Conservation (phyloP, 1,140 invertebrate species). For the Nasonia longicornis region DNA sequence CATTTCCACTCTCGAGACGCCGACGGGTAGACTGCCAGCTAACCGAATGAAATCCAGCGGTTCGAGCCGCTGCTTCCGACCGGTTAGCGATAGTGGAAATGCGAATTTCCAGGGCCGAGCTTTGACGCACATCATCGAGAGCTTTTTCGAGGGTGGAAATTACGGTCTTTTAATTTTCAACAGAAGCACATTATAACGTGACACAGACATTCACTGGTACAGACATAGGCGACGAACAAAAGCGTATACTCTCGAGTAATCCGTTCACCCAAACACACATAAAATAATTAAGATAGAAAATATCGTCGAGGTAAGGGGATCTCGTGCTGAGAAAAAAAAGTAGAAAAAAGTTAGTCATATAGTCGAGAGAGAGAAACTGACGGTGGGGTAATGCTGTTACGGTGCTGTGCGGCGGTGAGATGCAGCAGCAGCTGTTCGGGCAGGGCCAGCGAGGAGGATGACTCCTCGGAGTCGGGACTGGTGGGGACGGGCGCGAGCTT, state of each 20-base stretch:
- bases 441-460: slow-evolving; percentile 55
- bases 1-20: neutral
- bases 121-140: neutral
- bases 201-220: neutral
- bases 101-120: no score
- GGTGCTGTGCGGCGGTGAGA: slow-evolving; percentile 55
- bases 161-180: neutral
- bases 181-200: neutral
- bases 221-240: no score
- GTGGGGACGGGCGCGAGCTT: slow-evolving; percentile 71
- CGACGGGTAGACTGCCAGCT: no score
- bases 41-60: no score
- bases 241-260: no score
- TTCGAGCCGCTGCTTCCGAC: neutral
- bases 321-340: neutral
- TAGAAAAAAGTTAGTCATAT: no score
- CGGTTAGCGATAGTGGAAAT: neutral
- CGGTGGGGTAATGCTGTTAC: slow-evolving; percentile 70
- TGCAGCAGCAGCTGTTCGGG: slow-evolving; percentile 51
- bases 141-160: no score
- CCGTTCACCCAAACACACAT: no score
- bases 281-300: no score
- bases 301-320: neutral
- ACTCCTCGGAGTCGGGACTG: slow-evolving; percentile 68
- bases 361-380: slow-evolving; percentile 63